Evolutionary conservation across 1,140 invertebrate species (phyloP), one percentile per base, ranked within the genome.

Genomic region (Phthorimaea operculella): DNA sequence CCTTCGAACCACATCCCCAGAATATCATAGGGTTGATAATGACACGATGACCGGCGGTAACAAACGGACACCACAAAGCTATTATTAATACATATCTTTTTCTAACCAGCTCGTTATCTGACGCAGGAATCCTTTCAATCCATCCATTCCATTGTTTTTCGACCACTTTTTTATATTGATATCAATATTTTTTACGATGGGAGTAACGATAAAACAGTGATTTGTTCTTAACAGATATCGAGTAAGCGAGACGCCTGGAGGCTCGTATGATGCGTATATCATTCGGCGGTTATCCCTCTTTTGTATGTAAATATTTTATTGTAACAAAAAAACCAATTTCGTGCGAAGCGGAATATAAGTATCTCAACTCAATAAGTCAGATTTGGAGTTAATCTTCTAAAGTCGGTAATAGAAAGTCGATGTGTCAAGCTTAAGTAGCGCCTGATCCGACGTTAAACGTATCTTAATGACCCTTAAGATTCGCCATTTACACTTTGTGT

Each of bases 141-240:
- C 70, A 74, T 79, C 74, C 71, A 66, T 71, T 72, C 79, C 79
- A 83, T 84, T 84, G 81, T 84, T 84, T 84, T 83, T 84, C 63
- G 71, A 72, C 66, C 72, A 67, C 73, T 81, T 84, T 83, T 71
- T 84, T 84, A 66, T 76, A 63, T 77, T 77, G 79, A 83, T 84
- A 82, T 81, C 74, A 77, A 80, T 82, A 78, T 81, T 84, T 84
- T 82, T 82, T 82, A 72, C 75, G 79, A 84, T 84, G 60, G 67
- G 60, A 63, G 74, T 70, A 68, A 61, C 72, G 81, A 84, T 84
- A 84, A 84, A 82, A 75, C 68, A 72, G 79, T 81, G 81, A 84
- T 84, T 84, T 81, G 81, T 82, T 78, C 79, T 52, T 66, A 74
- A 71, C 62, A 74, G 78, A 81, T 83, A 83, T 78, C 72, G 70